Conservation (phyloP, 2,888 invertebrate species). For the Eulithis testata region DNA sequence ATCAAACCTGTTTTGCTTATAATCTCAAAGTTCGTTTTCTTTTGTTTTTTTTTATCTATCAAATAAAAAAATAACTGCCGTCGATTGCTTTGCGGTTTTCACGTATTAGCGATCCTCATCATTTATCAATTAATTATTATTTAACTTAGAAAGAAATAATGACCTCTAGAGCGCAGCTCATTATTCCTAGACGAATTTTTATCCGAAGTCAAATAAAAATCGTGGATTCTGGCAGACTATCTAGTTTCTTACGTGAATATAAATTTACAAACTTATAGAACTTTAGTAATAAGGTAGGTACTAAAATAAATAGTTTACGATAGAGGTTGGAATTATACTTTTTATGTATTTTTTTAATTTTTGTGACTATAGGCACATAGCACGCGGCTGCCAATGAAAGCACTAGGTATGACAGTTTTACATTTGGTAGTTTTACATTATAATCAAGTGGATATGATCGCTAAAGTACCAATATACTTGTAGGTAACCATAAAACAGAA, state of each 20-base stretch:
- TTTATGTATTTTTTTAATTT: too few species aligned
- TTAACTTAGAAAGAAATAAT: constrained; percentile 31
- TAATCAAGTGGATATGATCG: background rate
- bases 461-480: constrained; percentile 9
- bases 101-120: too few species aligned
- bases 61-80: too few species aligned
- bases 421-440: too few species aligned
- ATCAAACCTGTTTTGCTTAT: too few species aligned
- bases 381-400: too few species aligned
- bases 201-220: constrained; percentile 35
- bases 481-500: constrained; percentile 13
- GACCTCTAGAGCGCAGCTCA: constrained; percentile 28
- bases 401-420: too few species aligned
- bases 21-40: background rate
- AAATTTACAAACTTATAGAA: constrained; percentile 27
- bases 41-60: background rate
- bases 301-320: background rate
- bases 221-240: constrained; percentile 23
- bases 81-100: too few species aligned
- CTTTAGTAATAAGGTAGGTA: background rate
- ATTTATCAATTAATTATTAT: background rate
- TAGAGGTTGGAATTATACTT: background rate
- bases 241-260: constrained; percentile 32
- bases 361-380: too few species aligned
- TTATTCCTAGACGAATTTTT: constrained; percentile 29